phyloP scores from a whole-genome alignment of 2,888 invertebrate genomes.

The Drosophila neoperkinsi region DNA sequence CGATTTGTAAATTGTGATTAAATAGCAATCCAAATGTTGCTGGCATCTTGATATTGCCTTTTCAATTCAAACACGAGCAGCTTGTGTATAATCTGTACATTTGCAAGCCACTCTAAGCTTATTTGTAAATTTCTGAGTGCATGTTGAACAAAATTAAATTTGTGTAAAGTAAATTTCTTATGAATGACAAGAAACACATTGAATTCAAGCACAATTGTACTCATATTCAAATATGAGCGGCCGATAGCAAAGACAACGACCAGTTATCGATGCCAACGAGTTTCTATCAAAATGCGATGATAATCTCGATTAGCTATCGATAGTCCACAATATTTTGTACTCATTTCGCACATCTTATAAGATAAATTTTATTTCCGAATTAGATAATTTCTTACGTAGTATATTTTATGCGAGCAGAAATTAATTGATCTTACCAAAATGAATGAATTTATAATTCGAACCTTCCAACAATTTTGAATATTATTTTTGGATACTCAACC shows the following conservation, averaged over 20 bases:
- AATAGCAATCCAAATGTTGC: constrained; percentile 58
- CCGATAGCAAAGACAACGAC: background rate
- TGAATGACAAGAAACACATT: constrained; percentile 31
- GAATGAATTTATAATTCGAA: too few relatives aligned
- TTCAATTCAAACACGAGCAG: background rate
- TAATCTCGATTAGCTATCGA: background rate
- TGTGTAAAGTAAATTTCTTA: constrained; percentile 13
- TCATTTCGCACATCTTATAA: background rate
- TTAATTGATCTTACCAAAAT: too few relatives aligned
- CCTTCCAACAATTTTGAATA: background rate
- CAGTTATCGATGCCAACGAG: background rate
- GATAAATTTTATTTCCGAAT: background rate
- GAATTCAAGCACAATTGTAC: background rate
- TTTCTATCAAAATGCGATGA: background rate
- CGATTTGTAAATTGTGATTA: constrained; percentile 59
- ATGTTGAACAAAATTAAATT: constrained; percentile 20
- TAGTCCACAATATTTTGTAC: background rate
- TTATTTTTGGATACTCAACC: background rate
- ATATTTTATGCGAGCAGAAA: background rate
- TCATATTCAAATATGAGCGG: background rate
- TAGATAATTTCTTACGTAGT: background rate
- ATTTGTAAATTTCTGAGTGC: constrained; percentile 29
- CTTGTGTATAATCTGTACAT: constrained; percentile 13
- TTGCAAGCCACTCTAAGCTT: constrained; percentile 4
- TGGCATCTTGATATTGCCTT: constrained; percentile 55